Percentiles rank a stretch among this genome's conserved stretches.
Evolutionary conservation across 2,113 vertebrate species (phyloP).

Genomic region (Onychostruthus taczanowskii): DNA sequence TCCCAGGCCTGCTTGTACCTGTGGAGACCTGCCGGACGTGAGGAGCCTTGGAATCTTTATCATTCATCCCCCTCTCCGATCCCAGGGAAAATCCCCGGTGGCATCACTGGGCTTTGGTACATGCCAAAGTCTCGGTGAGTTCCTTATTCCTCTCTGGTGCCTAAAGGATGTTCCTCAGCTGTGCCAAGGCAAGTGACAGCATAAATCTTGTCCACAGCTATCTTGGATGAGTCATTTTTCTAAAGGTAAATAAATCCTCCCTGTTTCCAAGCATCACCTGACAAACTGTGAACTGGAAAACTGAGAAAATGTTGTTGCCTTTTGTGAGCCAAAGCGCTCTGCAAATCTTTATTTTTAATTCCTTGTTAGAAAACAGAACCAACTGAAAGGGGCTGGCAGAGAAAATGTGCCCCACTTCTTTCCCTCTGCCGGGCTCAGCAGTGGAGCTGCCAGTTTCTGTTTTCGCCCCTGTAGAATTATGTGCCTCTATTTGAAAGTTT

Average conservation of each 20-base stretch:
- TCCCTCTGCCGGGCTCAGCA: neutral
- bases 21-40: rapidly evolving
- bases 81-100: neutral
- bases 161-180: neutral
- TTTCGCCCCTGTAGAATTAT: slow-evolving; percentile 45
- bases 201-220: neutral
- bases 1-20: neutral
- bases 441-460: slow-evolving; percentile 41
- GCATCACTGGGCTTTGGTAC: neutral
- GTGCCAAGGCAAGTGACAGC: neutral
- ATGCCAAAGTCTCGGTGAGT: neutral
- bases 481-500: slow-evolving; percentile 59
- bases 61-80: neutral
- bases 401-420: neutral
- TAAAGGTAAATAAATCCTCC: neutral
- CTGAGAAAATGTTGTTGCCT: neutral
- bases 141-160: neutral
- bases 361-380: slow-evolving; percentile 24
- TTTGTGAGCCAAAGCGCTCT: neutral
- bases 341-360: neutral
- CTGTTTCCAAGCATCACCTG: neutral
- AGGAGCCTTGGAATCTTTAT: neutral
- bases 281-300: neutral
- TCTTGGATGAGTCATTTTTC: neutral
- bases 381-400: neutral